Base-by-base conservation (phyloP, 2,113 vertebrate species). In the Crotalus tigris region DNA sequence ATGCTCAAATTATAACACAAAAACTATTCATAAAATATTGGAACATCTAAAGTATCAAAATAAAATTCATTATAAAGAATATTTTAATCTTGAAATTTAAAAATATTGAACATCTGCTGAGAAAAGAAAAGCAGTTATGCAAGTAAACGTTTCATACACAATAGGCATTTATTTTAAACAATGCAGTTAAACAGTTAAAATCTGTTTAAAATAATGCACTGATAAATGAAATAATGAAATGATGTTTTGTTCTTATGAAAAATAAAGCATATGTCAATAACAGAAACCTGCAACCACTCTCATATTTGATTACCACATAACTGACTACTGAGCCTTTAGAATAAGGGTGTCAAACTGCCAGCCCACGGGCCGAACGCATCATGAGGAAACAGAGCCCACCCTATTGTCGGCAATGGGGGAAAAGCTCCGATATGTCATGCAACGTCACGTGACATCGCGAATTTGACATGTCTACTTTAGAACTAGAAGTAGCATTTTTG, bases 111-210 rank as follows among this genome's bases (percentile, higher is more conserved):
- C 11, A 89, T 86, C 3, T 64, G 92, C 91, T 10, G 53, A 39
- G 9, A 90, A 90, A 85, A 91, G 51, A 24, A 85, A 85, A 33
- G 2, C 23, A 85, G 21, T 46, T 55, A 44, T 91, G 17, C 49
- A 75, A 53, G 81, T 57, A 57, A 39, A 44, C 6, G 44, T 57
- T 33, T 57, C 53, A 91, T 24, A 51, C 3, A 69, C 85, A 91
- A 57, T 44, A 91, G 26, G n/a, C 58, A 85, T 54, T 91, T 91
- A 91, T 91, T 91, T 15, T 85, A 85, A 91, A 91, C 55, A 57
- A 91, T 44, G 8, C 64, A 85, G 39, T 33, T 54, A 10, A 85
- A 91, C 23, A 91, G 57, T 85, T 85, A 85, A 91, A 91, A 51
- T 33, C 61, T 54, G 69, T 57, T 91, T 39, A 91, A 91, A 91